These are phyloP conservation scores for Lepus oiostolus DNA, from an alignment of 2,797 vertebrate genomes.

Conservation along the genomic window DNA sequence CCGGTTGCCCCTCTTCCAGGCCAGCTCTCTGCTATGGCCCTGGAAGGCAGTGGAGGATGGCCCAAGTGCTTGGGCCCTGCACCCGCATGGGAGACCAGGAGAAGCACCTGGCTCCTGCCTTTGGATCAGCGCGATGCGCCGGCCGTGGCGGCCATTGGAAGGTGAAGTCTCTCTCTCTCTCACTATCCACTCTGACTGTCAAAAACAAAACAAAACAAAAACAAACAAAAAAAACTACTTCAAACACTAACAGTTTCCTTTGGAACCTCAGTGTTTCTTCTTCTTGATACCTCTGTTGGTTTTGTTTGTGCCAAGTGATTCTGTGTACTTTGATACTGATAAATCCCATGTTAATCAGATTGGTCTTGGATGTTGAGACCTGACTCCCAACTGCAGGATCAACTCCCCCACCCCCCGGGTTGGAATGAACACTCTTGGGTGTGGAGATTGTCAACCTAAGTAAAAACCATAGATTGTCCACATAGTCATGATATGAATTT, in stretches of 20 bases:
- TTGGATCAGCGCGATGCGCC: too few relatives aligned
- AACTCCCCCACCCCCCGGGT: accelerated
- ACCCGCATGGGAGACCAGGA: too few relatives aligned
- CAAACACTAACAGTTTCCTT: not conserved
- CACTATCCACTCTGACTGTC: too few relatives aligned
- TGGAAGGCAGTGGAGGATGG: too few relatives aligned
- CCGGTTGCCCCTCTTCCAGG: too few relatives aligned
- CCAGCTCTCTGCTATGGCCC: too few relatives aligned
- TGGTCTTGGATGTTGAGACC: not conserved
- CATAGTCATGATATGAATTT: not conserved
- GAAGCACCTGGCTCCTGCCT: too few relatives aligned
- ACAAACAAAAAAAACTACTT: not conserved
- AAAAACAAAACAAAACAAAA: too few relatives aligned
- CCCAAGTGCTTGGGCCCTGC: too few relatives aligned
- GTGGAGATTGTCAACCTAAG: not conserved
- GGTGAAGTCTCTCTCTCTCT: too few relatives aligned
- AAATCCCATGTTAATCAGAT: not conserved
- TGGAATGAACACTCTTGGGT: not conserved
- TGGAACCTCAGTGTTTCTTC: not conserved
- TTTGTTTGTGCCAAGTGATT: not conserved
- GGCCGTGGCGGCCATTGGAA: too few relatives aligned
- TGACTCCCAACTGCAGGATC: not conserved
- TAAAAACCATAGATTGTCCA: not conserved
- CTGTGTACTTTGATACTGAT: not conserved
- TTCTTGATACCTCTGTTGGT: not conserved